A percentile compares a stretch with the other conserved stretches of the same genome.
Conservation (phyloP, 2,888 invertebrate genomes). For the Caenorhabditis sp. region DNA sequence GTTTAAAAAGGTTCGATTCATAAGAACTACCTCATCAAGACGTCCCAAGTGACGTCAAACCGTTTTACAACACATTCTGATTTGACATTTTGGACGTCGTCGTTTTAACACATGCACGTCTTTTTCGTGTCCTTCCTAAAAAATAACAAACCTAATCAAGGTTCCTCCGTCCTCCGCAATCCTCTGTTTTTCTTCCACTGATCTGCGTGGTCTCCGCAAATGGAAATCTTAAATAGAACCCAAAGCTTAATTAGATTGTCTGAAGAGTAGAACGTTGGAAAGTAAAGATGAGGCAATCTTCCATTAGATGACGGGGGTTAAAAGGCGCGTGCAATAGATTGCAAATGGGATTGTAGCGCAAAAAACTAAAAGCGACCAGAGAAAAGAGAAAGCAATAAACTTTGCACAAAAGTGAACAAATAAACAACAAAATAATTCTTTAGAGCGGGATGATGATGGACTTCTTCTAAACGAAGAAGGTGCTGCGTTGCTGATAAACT, state of each 20-base stretch:
- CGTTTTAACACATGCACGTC: constrained; percentile 21
- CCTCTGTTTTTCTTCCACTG: constrained; percentile 14
- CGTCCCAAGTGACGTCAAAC: constrained; percentile 9
- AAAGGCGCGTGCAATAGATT: too few species aligned
- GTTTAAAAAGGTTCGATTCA: too few species aligned
- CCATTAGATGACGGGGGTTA: neutral
- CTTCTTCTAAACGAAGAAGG: constrained; percentile 67
- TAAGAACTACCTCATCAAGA: neutral
- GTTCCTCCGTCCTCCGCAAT: constrained; percentile 36
- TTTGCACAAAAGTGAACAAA: neutral
- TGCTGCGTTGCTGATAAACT: constrained; percentile 46
- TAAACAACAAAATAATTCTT: too few species aligned
- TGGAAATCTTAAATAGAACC: neutral
- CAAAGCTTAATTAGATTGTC: constrained; percentile 1
- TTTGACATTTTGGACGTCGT: constrained; percentile 37
- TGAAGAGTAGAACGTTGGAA: neutral
- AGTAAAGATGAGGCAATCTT: neutral
- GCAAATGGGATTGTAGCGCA: neutral
- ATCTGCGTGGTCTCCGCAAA: constrained; percentile 25
- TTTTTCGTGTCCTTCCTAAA: constrained; percentile 10
- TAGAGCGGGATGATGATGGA: constrained; percentile 63
- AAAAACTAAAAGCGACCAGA: neutral
- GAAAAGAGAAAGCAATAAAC: neutral
- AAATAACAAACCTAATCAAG: constrained; percentile 57
- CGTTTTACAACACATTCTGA: neutral